Conservation (phyloP, 1,140 invertebrate genomes). For the Drosophila hydei region DNA sequence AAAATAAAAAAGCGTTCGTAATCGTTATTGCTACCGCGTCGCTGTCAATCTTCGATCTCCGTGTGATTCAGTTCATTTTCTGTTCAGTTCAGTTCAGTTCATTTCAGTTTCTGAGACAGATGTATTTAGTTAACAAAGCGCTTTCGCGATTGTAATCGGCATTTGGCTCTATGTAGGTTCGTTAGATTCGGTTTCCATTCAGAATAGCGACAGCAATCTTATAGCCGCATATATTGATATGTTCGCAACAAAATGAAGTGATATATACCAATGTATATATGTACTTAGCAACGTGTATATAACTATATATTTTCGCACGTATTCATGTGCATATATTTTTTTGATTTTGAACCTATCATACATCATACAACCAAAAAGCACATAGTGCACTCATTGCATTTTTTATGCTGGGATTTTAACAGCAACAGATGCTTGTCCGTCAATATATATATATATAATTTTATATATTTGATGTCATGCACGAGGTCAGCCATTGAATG, state of each 20-base stretch:
- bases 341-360: too few relatives aligned
- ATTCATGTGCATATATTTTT: too few relatives aligned
- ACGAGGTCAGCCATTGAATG: neutral
- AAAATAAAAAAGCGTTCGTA: too few relatives aligned
- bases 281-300: neutral
- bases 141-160: neutral
- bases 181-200: neutral
- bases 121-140: neutral
- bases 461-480: neutral
- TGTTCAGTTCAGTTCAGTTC: constrained; percentile 13
- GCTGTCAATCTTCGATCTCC: constrained; percentile 9
- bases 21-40: neutral
- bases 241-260: neutral
- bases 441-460: neutral
- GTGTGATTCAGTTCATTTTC: constrained; percentile 13
- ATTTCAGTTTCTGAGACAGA: constrained; percentile 1
- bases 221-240: neutral
- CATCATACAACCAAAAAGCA: too few relatives aligned
- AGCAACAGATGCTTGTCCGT: neutral
- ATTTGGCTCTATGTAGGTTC: neutral
- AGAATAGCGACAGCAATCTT: constrained; percentile 1
- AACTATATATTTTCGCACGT: neutral
- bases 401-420: too few relatives aligned
- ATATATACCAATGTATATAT: constrained; percentile 3
- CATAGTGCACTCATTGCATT: too few relatives aligned